These are phyloP conservation scores for Micronycteris hirsuta DNA, from an alignment of 2,113 vertebrate genomes.

Conservation along the genomic window DNA sequence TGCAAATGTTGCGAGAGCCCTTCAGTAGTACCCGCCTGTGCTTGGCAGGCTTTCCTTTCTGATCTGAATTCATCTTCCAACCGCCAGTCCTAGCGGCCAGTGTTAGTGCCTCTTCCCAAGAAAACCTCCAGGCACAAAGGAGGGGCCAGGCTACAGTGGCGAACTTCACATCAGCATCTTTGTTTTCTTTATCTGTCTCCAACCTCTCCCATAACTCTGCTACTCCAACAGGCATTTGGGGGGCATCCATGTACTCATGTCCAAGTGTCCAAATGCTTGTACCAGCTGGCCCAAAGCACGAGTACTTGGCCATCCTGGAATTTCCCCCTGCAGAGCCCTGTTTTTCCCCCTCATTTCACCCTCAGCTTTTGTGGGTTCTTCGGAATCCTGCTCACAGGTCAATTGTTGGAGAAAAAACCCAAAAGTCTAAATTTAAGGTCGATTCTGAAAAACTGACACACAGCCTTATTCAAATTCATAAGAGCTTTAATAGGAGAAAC, in stretches of 20 bases:
- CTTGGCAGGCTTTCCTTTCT: neutral
- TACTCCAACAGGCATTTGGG: neutral
- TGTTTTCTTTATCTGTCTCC: neutral
- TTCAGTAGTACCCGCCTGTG: neutral
- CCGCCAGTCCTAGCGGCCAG: neutral
- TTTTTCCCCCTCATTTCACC: neutral
- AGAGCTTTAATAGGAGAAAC: neutral
- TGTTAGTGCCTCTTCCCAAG: neutral
- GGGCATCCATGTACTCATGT: neutral
- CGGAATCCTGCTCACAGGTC: neutral
- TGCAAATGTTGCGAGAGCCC: neutral
- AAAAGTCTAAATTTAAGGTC: neutral
- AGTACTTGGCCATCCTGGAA: neutral
- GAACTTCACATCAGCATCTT: neutral
- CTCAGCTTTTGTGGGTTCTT: neutral
- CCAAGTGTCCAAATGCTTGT: neutral
- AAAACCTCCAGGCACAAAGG: neutral
- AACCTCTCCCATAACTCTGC: neutral
- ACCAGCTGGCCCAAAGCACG: neutral
- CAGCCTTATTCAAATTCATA: neutral
- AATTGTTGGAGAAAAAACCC: neutral
- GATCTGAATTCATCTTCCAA: neutral
- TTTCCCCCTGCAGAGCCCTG: neutral
- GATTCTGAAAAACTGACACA: neutral
- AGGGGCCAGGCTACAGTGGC: neutral